phyloP scores from a whole-genome alignment of 2,888 invertebrate genomes.

The Platycnemis pennipes region DNA sequence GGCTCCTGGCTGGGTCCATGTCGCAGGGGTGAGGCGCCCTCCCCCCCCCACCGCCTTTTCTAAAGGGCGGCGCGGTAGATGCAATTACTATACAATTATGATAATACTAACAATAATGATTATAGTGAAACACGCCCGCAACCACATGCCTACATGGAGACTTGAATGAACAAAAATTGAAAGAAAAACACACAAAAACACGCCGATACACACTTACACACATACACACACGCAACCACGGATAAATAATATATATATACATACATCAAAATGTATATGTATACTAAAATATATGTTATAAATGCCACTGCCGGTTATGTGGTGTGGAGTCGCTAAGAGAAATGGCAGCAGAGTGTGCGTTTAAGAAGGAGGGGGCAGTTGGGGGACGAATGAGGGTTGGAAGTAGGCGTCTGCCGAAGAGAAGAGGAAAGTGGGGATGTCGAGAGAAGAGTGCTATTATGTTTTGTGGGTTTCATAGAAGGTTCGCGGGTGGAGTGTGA shows the following conservation, averaged over 20 bases:
- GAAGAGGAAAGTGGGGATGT: background rate
- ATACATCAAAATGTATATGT: constrained; percentile 71
- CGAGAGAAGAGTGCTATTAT: background rate
- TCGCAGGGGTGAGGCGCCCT: background rate
- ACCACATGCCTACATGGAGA: background rate
- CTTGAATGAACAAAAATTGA: background rate
- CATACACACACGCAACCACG: background rate
- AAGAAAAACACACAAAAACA: constrained; percentile 2
- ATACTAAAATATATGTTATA: constrained; percentile 69
- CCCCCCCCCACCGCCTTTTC: background rate
- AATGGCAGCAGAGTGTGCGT: background rate
- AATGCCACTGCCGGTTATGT: constrained; percentile 36
- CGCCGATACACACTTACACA: background rate
- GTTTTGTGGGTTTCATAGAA: background rate
- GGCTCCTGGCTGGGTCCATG: constrained; percentile 19
- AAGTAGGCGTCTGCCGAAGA: background rate
- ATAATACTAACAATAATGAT: constrained; percentile 46
- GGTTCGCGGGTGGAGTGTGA: background rate
- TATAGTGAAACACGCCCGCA: background rate
- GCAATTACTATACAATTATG: constrained; percentile 25
- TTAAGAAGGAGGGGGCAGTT: background rate
- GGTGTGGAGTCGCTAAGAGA: background rate
- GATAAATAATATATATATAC: constrained; percentile 72
- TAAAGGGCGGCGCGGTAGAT: constrained; percentile 10
- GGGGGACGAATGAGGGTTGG: background rate